Percentiles rank a stretch among this genome's conserved stretches.
phyloP scores from a whole-genome alignment of 2,113 vertebrate species.

The Ochotona curzoniae region DNA sequence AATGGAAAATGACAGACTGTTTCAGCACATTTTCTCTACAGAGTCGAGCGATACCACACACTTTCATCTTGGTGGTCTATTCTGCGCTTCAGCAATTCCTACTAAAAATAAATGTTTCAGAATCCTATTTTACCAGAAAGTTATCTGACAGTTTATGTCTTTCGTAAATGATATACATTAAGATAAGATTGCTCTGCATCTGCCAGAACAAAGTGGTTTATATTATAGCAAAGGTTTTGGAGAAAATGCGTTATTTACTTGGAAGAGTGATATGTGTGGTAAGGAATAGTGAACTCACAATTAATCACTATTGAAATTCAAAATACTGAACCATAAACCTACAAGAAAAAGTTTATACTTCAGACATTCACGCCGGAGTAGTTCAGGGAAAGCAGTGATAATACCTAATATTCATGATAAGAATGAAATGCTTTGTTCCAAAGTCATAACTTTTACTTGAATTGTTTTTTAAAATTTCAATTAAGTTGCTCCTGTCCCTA shows the following conservation, averaged over 20 bases:
- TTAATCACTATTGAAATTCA: neutral
- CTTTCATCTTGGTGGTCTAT: neutral
- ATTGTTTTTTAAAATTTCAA: neutral
- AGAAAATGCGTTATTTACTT: constrained; percentile 44
- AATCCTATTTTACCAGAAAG: constrained; percentile 48
- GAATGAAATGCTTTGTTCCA: neutral
- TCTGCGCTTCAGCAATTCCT: constrained; percentile 14
- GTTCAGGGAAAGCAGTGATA: neutral
- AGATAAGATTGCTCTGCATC: constrained; percentile 48
- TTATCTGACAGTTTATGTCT: constrained; percentile 55
- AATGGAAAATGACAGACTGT: constrained; percentile 3
- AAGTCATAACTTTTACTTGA: neutral
- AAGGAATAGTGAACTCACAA: constrained; percentile 11
- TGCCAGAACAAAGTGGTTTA: constrained; percentile 45
- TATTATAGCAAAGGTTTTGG: neutral
- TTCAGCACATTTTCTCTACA: neutral
- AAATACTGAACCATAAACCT: neutral
- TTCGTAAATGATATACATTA: constrained; percentile 28
- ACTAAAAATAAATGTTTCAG: constrained; percentile 66
- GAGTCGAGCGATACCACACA: neutral
- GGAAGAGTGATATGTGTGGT: neutral
- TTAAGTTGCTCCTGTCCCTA: neutral
- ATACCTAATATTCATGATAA: neutral
- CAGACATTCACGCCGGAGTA: neutral
- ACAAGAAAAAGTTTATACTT: neutral